phyloP scores from a whole-genome alignment of 1,140 invertebrate species.

The Onthophagus taurus region DNA sequence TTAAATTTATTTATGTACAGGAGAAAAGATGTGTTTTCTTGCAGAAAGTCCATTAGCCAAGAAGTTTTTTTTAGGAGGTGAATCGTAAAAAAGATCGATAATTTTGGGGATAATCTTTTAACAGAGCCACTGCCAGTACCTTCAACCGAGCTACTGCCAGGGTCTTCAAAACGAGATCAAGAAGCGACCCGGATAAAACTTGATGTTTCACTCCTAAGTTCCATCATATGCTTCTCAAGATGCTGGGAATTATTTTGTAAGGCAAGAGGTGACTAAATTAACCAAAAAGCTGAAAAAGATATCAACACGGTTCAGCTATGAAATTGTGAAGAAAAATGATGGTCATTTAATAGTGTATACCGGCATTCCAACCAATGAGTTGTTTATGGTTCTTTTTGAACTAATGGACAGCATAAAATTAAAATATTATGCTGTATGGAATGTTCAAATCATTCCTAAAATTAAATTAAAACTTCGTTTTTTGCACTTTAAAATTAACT shows the following conservation, averaged over 20 bases:
- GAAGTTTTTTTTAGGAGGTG: neutral
- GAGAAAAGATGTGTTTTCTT: neutral
- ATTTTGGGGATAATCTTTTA: too few relatives aligned
- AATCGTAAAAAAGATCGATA: too few relatives aligned
- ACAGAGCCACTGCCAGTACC: too few relatives aligned
- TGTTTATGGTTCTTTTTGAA: slow-evolving; percentile 12
- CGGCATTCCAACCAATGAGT: slow-evolving; percentile 17
- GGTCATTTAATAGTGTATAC: slow-evolving; percentile 17
- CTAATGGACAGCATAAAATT: slow-evolving; percentile 2
- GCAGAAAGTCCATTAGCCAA: neutral
- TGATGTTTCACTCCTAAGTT: neutral
- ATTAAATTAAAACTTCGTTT: slow-evolving; percentile 20
- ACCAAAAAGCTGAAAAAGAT: slow-evolving; percentile 9
- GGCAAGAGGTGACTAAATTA: slow-evolving; percentile 12
- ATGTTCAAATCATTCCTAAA: slow-evolving; percentile 17
- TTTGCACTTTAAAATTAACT: too few relatives aligned
- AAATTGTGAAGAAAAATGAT: slow-evolving; percentile 18
- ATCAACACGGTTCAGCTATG: slow-evolving; percentile 15
- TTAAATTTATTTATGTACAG: neutral
- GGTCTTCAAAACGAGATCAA: neutral
- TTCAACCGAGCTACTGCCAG: neutral
- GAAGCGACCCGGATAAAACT: neutral
- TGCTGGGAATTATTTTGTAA: slow-evolving; percentile 17
- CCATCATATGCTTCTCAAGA: slow-evolving; percentile 8
- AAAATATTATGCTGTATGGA: slow-evolving; percentile 20